Percentiles rank a stretch among this genome's conserved stretches.
Conservation (phyloP, 2,797 vertebrate species). For the Thamnophis elegans region DNA sequence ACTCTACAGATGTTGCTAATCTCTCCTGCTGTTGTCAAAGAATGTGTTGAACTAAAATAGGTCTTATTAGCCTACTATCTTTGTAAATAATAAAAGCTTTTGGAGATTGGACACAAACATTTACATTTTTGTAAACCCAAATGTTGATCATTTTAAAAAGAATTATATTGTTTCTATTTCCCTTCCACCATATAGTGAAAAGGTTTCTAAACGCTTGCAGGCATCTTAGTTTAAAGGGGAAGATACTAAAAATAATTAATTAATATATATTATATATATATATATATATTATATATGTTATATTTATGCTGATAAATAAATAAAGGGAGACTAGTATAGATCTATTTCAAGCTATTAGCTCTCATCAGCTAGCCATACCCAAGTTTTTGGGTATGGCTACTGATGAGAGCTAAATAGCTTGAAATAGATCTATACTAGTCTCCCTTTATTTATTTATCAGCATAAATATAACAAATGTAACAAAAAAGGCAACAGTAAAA, state of each 20-base stretch:
- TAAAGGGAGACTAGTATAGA: too few species aligned
- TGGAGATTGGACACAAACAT: background rate
- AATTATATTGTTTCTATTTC: background rate
- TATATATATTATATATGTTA: too few species aligned
- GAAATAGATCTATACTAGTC: too few species aligned
- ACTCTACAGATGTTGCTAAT: conserved; percentile 38
- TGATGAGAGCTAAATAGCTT: too few species aligned
- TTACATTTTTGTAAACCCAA: background rate
- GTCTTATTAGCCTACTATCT: background rate
- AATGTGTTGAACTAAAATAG: background rate
- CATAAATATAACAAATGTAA: too few species aligned
- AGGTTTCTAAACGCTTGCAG: background rate
- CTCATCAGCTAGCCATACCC: too few species aligned
- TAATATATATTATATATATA: too few species aligned
- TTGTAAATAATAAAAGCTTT: background rate
- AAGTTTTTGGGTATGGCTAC: too few species aligned
- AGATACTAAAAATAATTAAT: background rate
- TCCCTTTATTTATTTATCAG: too few species aligned
- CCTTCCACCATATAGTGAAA: background rate
- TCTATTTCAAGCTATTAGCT: too few species aligned
- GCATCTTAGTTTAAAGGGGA: background rate
- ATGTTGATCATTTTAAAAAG: background rate
- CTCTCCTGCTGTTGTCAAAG: background rate
- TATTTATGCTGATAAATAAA: too few species aligned
- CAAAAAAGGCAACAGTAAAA: too few species aligned